Conservation (phyloP, 2,113 vertebrate species). For the Notiomystis cincta region DNA sequence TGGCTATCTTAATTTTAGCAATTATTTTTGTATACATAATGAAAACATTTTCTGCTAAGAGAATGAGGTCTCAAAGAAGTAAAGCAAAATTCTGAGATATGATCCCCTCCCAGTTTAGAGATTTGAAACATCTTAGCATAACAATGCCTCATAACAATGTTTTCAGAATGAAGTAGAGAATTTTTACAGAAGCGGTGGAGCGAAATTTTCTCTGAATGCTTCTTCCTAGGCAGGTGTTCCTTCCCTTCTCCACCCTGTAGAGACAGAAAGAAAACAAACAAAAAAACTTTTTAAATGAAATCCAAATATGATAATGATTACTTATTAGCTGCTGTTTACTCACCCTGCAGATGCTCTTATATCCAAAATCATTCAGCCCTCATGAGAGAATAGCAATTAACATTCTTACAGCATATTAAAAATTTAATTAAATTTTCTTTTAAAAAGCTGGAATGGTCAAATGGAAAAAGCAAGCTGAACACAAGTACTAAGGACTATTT, state of each 20-base stretch:
- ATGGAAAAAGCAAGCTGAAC: neutral
- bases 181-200: neutral
- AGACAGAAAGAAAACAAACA: slow-evolving; percentile 1
- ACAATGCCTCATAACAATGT: neutral
- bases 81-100: neutral
- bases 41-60: neutral
- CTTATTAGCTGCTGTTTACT: slow-evolving; percentile 51
- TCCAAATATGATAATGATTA: slow-evolving; percentile 23
- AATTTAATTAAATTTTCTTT: neutral
- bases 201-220: neutral
- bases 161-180: neutral
- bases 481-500: neutral
- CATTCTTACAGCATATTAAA: neutral
- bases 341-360: slow-evolving; percentile 20
- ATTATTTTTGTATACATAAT: neutral
- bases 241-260: neutral
- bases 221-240: slow-evolving; percentile 18
- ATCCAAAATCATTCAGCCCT: slow-evolving; percentile 32
- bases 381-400: slow-evolving; percentile 48
- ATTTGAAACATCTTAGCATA: neutral
- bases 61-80: neutral
- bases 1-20: neutral
- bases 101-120: neutral
- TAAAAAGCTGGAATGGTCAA: neutral
- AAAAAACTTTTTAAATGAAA: slow-evolving; percentile 30